Evolutionary conservation across 1,140 invertebrate genomes (phyloP), one percentile per base, ranked within the genome.

Genomic region (Habropoda laboriosa): DNA sequence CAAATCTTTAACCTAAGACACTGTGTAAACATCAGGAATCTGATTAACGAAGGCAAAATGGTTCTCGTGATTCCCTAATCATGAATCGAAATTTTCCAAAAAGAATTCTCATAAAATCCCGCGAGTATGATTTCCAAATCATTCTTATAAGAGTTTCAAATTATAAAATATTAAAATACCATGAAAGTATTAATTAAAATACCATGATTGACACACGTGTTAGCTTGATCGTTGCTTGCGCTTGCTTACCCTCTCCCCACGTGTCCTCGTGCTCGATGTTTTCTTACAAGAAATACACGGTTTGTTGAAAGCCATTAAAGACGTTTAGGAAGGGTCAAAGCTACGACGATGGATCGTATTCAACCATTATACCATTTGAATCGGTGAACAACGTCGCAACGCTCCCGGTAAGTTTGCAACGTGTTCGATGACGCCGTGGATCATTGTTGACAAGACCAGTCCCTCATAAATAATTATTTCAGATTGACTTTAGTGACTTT

Each of bases 321-420:
- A 55, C 38, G 24, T 18, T 71, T n/a, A 24, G 7, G 27, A 21
- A 13, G 1, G 27, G 38, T 32, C 21, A 49, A 13, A 51, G 13
- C 3, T 10, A 38, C 16, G 45, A 30, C 35, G 4, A n/a, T 18
- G 68, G 68, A 40, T 57, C 38, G 10, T 32, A 4, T 6, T 0
- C 2, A 51, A 70, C 40, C n/a, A 21, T 42, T 40, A 0, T 51
- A 18, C n/a, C 35, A 55, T 27, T 38, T 13, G n/a, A 45, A 45
- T 49, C 42, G n/a, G 32, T 21, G 71, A 12, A 51, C 16, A 8
- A n/a, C n/a, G 13, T 8, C 5, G 49, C 16, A 5, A 42, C 21
- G 5, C 30, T 35, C 12, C 51, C 10, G 73, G 73, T 76, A 76
- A 76, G 63, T 67, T 40, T 10, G 5, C 38, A 55, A 67, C 8